These are phyloP conservation scores for Sitodiplosis mosellana DNA, from an alignment of 1,140 invertebrate genomes.

Conservation along the genomic window DNA sequence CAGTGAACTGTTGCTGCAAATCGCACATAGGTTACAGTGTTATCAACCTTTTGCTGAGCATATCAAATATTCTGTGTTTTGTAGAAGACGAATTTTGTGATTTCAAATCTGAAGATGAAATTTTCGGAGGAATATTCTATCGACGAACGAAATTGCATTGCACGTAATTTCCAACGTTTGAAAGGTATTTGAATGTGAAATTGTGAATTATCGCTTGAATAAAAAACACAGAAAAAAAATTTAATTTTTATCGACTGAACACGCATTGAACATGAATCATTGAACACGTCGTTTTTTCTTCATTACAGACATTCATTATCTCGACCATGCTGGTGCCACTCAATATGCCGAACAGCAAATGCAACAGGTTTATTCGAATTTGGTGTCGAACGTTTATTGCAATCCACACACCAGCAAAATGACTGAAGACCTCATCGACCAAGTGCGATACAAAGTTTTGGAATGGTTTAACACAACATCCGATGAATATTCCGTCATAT, in stretches of 20 bases:
- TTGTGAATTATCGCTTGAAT: constrained; percentile 1
- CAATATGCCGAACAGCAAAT: constrained; percentile 65
- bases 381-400: constrained; percentile 53
- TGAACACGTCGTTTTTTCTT: constrained; percentile 7
- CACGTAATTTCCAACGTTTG: not conserved
- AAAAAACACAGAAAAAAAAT: too few species aligned
- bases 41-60: too few species aligned
- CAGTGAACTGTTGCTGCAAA: too few species aligned
- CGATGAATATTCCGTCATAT: constrained; percentile 72
- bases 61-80: too few species aligned
- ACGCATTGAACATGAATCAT: too few species aligned
- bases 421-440: constrained; percentile 62
- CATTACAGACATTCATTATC: constrained; percentile 52
- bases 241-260: too few species aligned
- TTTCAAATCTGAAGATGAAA: too few species aligned
- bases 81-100: too few species aligned
- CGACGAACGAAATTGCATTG: constrained; percentile 1
- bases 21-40: too few species aligned
- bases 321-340: constrained; percentile 81
- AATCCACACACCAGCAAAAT: constrained; percentile 77
- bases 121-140: too few species aligned
- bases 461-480: constrained; percentile 64
- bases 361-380: constrained; percentile 38
- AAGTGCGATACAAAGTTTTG: constrained; percentile 63
- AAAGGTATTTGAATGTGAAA: constrained; percentile 5